Evolutionary conservation across 2,113 vertebrate genomes (phyloP).

Genomic region (Crypturellus undulatus): DNA sequence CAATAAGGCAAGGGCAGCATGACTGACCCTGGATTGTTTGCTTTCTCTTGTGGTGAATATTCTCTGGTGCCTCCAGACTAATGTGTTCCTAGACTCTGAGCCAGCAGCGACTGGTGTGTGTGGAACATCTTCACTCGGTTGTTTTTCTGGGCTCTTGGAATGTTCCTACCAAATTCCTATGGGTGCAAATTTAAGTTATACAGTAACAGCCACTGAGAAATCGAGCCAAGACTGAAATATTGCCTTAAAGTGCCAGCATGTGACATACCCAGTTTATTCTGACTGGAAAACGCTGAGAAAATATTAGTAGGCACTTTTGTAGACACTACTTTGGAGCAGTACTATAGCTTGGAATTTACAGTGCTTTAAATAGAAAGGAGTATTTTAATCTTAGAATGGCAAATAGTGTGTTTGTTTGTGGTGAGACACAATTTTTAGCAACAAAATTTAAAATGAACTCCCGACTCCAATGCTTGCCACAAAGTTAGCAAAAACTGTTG

Average conservation of each 20-base stretch:
- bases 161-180: neutral
- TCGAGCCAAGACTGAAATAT: neutral
- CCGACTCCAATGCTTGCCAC: neutral
- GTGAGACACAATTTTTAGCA: neutral
- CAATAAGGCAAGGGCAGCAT: neutral
- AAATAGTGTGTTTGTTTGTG: neutral
- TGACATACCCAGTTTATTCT: neutral
- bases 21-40: neutral
- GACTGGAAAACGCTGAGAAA: neutral
- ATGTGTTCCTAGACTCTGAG: neutral
- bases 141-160: neutral
- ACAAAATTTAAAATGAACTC: neutral
- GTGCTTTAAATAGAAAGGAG: neutral
- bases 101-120: neutral
- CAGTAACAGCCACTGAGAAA: neutral
- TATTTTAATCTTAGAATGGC: neutral
- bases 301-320: neutral
- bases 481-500: neutral
- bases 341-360: neutral
- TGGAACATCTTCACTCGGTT: neutral
- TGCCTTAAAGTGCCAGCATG: neutral
- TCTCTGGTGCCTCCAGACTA: neutral
- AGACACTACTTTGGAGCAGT: neutral
- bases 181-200: neutral
- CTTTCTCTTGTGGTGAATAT: neutral